Evolutionary conservation across 1,140 invertebrate genomes (phyloP).

Genomic region (Copidosoma floridanum): DNA sequence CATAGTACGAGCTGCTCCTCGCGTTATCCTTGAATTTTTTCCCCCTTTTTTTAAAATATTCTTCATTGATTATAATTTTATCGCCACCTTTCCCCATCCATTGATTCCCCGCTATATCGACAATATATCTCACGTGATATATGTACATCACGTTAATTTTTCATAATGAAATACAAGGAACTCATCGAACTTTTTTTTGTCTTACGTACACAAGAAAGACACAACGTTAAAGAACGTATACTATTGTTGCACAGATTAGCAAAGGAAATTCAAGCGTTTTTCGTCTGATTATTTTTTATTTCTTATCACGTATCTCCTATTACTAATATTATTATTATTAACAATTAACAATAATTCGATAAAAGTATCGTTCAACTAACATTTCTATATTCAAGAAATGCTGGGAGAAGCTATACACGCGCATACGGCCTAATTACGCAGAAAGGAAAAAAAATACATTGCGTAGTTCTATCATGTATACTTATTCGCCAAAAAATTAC

Average conservation of each 20-base stretch:
- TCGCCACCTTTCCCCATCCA: conserved; percentile 5
- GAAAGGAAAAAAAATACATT: conserved; percentile 17
- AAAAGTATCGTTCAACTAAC: no score
- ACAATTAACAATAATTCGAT: conserved; percentile 17
- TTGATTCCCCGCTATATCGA: no score
- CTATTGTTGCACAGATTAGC: not conserved
- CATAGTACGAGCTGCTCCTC: conserved; percentile 41
- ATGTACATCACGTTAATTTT: conserved; percentile 1
- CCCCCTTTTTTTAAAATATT: not conserved
- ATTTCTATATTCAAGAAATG: conserved; percentile 2
- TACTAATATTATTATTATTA: conserved; percentile 5
- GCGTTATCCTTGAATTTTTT: conserved; percentile 21
- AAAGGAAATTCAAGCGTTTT: conserved; percentile 9
- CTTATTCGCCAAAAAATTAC: conserved; percentile 9
- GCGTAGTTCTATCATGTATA: no score
- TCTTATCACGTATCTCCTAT: no score
- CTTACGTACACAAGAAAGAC: not conserved
- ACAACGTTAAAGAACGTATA: not conserved
- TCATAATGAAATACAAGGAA: conserved; percentile 19
- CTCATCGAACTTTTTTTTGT: conserved; percentile 2
- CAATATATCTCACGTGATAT: conserved; percentile 14
- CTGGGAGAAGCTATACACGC: not conserved
- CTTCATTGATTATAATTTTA: no score
- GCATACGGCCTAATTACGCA: conserved; percentile 14
- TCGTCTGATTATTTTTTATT: conserved; percentile 9